phyloP scores from a whole-genome alignment of 2,888 invertebrate species.

The Athalia rosae region DNA sequence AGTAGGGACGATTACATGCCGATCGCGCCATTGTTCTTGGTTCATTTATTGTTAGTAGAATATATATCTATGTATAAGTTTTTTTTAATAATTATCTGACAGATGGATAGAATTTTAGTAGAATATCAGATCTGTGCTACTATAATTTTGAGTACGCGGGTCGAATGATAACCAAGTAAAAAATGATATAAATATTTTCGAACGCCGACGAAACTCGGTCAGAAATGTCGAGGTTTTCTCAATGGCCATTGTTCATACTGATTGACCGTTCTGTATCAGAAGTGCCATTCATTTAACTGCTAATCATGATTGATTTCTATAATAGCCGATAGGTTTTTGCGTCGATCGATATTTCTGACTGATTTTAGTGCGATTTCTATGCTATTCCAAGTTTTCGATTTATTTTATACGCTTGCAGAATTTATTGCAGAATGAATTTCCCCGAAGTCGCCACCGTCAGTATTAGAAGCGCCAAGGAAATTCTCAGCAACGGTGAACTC shows the following conservation, averaged over 20 bases:
- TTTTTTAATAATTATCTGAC: neutral
- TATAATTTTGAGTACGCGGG: slow-evolving; percentile 11
- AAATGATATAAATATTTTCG: slow-evolving; percentile 22
- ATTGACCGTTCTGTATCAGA: too few species aligned
- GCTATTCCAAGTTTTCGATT: neutral
- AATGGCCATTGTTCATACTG: too few species aligned
- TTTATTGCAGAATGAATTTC: slow-evolving; percentile 50
- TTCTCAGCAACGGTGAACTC: slow-evolving; percentile 49
- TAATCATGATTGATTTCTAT: neutral
- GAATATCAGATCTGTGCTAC: slow-evolving; percentile 27
- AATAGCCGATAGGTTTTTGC: neutral
- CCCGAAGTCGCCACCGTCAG: slow-evolving; percentile 46
- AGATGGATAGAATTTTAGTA: slow-evolving; percentile 20
- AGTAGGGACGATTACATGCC: neutral
- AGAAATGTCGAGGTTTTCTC: neutral
- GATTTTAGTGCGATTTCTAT: slow-evolving; percentile 11
- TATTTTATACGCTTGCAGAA: slow-evolving; percentile 24
- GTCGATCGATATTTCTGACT: slow-evolving; percentile 2
- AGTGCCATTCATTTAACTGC: neutral
- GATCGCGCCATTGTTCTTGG: neutral
- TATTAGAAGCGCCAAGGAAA: slow-evolving; percentile 49
- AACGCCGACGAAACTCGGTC: neutral
- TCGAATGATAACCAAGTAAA: slow-evolving; percentile 29
- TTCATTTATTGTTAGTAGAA: slow-evolving; percentile 7
- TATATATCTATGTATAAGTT: neutral